Conservation (phyloP, 2,113 vertebrate genomes). For the Fulmarus glacialis region DNA sequence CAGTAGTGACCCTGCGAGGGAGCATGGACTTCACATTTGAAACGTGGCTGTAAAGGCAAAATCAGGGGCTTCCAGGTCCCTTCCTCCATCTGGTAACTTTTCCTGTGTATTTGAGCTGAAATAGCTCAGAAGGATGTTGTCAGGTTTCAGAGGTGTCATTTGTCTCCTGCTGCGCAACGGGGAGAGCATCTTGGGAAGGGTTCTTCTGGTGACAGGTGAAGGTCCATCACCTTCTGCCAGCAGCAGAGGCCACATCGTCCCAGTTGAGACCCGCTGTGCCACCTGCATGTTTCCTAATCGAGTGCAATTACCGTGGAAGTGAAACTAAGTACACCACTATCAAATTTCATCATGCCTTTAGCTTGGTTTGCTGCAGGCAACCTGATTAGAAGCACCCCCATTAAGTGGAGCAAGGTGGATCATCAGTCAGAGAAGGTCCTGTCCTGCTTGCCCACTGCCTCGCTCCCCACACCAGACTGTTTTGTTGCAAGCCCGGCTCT, state of each 20-base stretch:
- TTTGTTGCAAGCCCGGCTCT: background rate
- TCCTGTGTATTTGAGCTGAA: background rate
- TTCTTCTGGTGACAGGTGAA: background rate
- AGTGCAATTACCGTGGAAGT: background rate
- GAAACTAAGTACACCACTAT: background rate
- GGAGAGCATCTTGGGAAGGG: background rate
- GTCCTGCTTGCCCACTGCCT: background rate
- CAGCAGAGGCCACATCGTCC: background rate
- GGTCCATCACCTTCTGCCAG: background rate
- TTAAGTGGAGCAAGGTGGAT: background rate
- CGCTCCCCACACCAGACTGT: background rate
- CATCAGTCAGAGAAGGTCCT: background rate
- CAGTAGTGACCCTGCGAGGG: background rate
- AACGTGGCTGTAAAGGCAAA: background rate
- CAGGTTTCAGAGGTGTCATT: background rate
- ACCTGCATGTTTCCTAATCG: background rate
- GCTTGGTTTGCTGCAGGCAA: background rate
- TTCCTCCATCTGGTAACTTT: background rate
- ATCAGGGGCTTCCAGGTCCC: background rate
- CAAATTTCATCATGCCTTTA: background rate
- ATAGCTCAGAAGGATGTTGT: background rate
- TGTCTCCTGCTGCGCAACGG: rapidly evolving
- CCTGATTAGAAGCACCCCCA: background rate
- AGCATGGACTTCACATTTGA: background rate
- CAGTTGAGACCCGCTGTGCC: background rate